Base-by-base conservation (phyloP, 2,113 vertebrate genomes). In the Opisthocomus hoazin region DNA sequence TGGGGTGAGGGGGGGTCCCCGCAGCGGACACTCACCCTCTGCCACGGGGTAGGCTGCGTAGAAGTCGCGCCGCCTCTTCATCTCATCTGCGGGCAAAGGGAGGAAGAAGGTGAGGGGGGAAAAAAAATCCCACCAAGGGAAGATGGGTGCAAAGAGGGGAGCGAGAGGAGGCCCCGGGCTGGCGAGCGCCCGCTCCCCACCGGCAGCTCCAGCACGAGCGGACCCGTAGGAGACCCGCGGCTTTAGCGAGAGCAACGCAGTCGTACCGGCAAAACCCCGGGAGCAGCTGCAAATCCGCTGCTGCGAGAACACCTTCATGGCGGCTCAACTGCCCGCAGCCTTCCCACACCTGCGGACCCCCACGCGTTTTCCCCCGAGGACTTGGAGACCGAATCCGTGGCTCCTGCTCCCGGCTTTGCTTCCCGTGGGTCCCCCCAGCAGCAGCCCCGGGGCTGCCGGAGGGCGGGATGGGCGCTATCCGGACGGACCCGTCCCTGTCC, bases 11-110 rank as follows among this genome's bases (percentile, higher is more conserved):
- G 39, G 51, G 64, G 12, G 27, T 29, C 22, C 39, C 36, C 6
- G 2, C 18, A 23, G 36, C 20, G 8, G 36, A 39, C 57, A 69
- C 97, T 97, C 96, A 98, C 98, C 98, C 76, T 98, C 98, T 2
- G 98, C 97, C 94, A 98, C 46, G 2, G 98, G 98, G 65, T 99
- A 99, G 0, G 98, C 98, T 2, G 99, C 98, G 11, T 99, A 99
- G 96, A 99, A 99, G 87, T 99, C 98, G 8, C 99, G 98, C 22
- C 99, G 97, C 64, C 99, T 97, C 91, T 99, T 99, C 99, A 99
- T 99, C 97, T 99, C 99, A 98, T 99, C 99, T 99, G 96, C 1
- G 36, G 94, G 86, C 80, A 41, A 64, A 74, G 39, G 68, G 57
- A 54, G 63, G 43, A 29, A 18, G 70, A 36, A 36, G 36, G 43